Evolutionary conservation across 1,140 invertebrate genomes (phyloP), one percentile per base, ranked within the genome.

Genomic region (Bombus waltoni): DNA sequence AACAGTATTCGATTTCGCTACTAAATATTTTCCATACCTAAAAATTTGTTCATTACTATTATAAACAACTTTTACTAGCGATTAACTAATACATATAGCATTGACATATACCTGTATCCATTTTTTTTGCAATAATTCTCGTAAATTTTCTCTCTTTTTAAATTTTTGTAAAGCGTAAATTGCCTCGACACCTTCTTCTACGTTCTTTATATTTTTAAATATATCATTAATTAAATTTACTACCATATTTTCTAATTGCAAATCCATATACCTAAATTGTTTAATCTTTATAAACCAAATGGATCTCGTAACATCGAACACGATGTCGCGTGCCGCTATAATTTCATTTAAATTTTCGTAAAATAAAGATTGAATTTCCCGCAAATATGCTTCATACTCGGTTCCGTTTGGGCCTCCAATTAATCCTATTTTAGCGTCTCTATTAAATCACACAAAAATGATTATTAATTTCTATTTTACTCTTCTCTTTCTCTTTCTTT

Each of bases 11-110:
- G 18, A 98, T 96, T 92, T 98, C 97, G 44, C 97, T 95, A 81
- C 96, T 96, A 92, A 98, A 98, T 93, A 98, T 96, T 71, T 96
- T 95, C 96, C 97, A 98, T 6, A 98, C 96, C 94, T 97, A 91
- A 62, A 94, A 88, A 94, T 95, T 91, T 15, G 2, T 74, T 73
- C 10, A 82, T 65, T 42, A 53, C 62, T 71, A 81, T 42, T 62
- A 77, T 35, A 40, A 35, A 73, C 57, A n/a, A 66, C 44, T 65
- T 47, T 59, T 53, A n/a, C 76, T 18, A 13, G 11, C 66, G n/a
- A 66, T 38, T 4, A 10, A 70, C 15, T 40, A 8, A 38, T 59
- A 10, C 10, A 15, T 18, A 32, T 28, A 5, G 4, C 28, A 62
- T 68, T 1, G 5, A 3, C 25, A 25, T 57, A 73, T 91, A 97